Percentiles rank a stretch among this genome's conserved stretches.
These are phyloP conservation scores for Ericerus pela DNA, from an alignment of 1,140 invertebrate species.

Conservation along the genomic window DNA sequence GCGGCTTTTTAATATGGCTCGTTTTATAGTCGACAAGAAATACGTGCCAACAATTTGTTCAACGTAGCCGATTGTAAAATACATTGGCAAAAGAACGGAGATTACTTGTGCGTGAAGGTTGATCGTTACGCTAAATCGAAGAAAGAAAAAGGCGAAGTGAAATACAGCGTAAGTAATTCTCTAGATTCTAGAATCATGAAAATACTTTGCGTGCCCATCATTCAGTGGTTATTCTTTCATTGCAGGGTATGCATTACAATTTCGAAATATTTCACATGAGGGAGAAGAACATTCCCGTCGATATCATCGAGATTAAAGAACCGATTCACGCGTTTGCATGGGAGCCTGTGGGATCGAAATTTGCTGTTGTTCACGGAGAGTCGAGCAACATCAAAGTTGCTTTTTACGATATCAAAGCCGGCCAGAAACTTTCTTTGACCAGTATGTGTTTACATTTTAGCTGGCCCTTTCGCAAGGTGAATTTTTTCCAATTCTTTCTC, in stretches of 20 bases:
- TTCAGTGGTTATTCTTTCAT: slow-evolving; percentile 24
- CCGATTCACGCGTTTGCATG: slow-evolving; percentile 92
- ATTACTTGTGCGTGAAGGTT: slow-evolving; percentile 95
- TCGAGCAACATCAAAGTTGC: slow-evolving; percentile 73
- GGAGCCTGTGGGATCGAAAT: slow-evolving; percentile 93
- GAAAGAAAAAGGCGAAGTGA: slow-evolving; percentile 70
- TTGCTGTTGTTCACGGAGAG: slow-evolving; percentile 92
- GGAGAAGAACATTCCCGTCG: slow-evolving; percentile 95
- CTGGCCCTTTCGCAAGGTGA: neutral
- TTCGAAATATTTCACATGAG: slow-evolving; percentile 98
- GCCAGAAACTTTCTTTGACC: slow-evolving; percentile 68
- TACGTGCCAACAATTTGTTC: slow-evolving; percentile 93
- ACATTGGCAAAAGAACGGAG: slow-evolving; percentile 97
- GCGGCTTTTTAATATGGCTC: slow-evolving; percentile 15
- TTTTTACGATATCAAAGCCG: slow-evolving; percentile 82
- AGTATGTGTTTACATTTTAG: slow-evolving; percentile 39
- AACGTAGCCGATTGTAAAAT: slow-evolving; percentile 97
- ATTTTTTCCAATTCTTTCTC: too few relatives aligned
- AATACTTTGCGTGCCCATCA: neutral
- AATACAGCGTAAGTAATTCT: slow-evolving; percentile 61
- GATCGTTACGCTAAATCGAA: slow-evolving; percentile 90
- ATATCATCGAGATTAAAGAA: slow-evolving; percentile 89
- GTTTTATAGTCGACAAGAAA: slow-evolving; percentile 57
- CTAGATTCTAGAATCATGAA: neutral
- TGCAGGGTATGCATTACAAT: slow-evolving; percentile 91